Base-by-base conservation (phyloP, 1,140 invertebrate species). In the Pseudomyrmex sp. region DNA sequence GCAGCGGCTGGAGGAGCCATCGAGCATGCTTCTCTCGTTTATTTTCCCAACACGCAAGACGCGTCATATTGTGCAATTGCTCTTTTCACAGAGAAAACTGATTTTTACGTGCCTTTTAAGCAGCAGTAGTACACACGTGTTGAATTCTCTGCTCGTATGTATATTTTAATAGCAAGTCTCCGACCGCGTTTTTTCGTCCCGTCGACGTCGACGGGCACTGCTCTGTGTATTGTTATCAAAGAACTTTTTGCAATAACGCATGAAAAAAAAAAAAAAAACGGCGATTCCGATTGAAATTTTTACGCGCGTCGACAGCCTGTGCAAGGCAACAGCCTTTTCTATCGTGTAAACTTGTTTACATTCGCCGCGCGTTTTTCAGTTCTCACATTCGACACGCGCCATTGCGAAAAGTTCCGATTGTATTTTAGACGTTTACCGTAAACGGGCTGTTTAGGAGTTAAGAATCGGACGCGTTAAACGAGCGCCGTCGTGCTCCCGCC, bases 101-200 rank as follows among this genome's bases (percentile, higher is more conserved):
- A 87, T 86, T 89, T 89, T 89, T 89, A 89, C 68, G 88, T 89
- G 88, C 88, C 88, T 89, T 85, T 89, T 89, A 85, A 83, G 82
- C 80, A 82, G 82, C 86, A 89, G 72, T 85, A 52, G 50, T 52
- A 12, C 2, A 79, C 66, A 35, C 35, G 35, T 35, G 74, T 89
- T 89, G 77, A 87, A 89, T 89, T 89, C 68, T 85, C 82, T 82
- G 80, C 86, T 66, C 65, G 48, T 56, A 56, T 20, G n/a, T 79
- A 56, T 87, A 80, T 75, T 85, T 89, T 89, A 87, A 87, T 85
- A 89, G 88, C 58, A 63, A 83, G 74, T 86, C 69, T 58, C 82
- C 52, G 35, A 70, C 83, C 70, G 63, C 35, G 61, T 73, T 85
- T 85, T 86, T 68, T 70, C 66, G 65, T 86, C 48, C 72, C 79